Percentiles rank a stretch among this genome's conserved stretches.
These are phyloP conservation scores for Artemia sinica DNA, from an alignment of 2,888 invertebrate species.

Conservation along the genomic window DNA sequence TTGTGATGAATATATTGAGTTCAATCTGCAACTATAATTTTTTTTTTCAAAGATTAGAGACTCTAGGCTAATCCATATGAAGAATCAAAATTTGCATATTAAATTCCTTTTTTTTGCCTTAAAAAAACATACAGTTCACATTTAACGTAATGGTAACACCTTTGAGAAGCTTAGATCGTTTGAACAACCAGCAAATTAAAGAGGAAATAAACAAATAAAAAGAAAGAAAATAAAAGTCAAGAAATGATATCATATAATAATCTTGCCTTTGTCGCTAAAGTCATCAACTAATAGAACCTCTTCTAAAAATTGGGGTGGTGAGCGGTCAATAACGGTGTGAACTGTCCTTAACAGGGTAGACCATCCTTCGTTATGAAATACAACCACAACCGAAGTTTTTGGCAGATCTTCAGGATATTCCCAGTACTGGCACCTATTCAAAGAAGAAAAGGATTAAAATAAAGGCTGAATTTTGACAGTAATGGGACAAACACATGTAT, in stretches of 20 bases:
- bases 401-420: constrained; percentile 76
- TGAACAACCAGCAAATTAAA: too few relatives aligned
- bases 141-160: constrained; percentile 30
- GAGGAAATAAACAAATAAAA: too few relatives aligned
- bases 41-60: too few relatives aligned
- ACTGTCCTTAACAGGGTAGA: constrained; percentile 78
- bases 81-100: too few relatives aligned
- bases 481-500: too few relatives aligned
- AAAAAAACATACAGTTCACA: constrained; percentile 26
- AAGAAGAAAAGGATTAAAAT: constrained; percentile 16
- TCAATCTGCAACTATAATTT: too few relatives aligned
- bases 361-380: constrained; percentile 91
- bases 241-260: too few relatives aligned
- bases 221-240: too few relatives aligned
- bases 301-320: constrained; percentile 59
- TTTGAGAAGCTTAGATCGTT: too few relatives aligned
- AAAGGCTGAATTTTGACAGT: too few relatives aligned
- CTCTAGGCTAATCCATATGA: too few relatives aligned
- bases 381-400: constrained; percentile 76
- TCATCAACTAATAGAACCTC: constrained; percentile 73
- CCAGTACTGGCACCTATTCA: constrained; percentile 74
- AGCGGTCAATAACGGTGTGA: constrained; percentile 67
- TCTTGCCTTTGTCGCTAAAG: constrained; percentile 56
- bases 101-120: not conserved
- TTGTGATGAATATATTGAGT: too few relatives aligned